Conservation (phyloP, 1,140 invertebrate genomes). For the Acromyrmex charruanus region DNA sequence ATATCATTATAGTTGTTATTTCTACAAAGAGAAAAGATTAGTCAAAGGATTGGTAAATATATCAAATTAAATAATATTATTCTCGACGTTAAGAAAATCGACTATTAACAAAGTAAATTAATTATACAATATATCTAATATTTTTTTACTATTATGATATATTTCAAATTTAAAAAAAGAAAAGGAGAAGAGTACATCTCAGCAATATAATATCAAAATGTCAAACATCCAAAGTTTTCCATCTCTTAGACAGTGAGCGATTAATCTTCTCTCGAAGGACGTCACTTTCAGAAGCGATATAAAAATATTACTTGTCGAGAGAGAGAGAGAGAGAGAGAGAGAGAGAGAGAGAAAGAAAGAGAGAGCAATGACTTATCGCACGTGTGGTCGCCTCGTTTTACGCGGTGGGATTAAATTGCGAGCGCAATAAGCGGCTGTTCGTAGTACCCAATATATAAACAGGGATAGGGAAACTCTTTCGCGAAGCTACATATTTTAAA, state of each 20-base stretch:
- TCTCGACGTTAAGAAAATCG: neutral
- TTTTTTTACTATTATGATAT: neutral
- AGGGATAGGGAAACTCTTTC: neutral
- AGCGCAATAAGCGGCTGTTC: constrained; percentile 69
- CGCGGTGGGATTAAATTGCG: constrained; percentile 42
- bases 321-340: neutral
- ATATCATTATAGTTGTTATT: constrained; percentile 10
- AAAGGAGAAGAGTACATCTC: neutral
- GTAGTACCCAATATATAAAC: constrained; percentile 17
- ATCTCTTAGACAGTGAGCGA: constrained; percentile 56
- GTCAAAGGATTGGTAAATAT: neutral
- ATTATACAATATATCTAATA: neutral
- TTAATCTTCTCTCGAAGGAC: constrained; percentile 72
- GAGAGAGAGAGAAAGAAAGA: constrained; percentile 5
- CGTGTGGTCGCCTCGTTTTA: constrained; percentile 16
- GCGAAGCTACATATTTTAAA: constrained; percentile 69
- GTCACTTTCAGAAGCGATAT: constrained; percentile 75
- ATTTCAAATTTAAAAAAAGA: constrained; percentile 7
- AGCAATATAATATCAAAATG: constrained; percentile 58
- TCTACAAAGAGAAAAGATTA: neutral
- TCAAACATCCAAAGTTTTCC: constrained; percentile 59
- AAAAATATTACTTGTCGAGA: constrained; percentile 74
- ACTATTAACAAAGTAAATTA: constrained; percentile 15
- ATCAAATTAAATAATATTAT: neutral
- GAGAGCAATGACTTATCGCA: constrained; percentile 70